Conservation (phyloP, 2,797 vertebrate genomes). For the Tenualosa thibaudeaui region DNA sequence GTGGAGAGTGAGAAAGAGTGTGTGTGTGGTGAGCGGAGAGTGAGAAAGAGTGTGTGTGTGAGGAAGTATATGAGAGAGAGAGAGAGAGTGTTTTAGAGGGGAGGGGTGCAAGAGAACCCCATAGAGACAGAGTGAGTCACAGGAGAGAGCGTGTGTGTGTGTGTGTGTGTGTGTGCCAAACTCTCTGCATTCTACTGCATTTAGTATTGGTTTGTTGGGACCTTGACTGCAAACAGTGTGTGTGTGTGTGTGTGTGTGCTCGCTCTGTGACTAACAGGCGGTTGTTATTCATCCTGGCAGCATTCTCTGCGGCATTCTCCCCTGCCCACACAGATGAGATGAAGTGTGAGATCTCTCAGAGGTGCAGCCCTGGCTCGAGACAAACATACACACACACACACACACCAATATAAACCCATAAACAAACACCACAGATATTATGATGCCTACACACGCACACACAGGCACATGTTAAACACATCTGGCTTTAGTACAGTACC, state of each 20-base stretch:
- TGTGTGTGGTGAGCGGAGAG: background rate
- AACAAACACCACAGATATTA: background rate
- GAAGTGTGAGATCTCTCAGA: conserved; percentile 7
- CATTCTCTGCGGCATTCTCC: conserved; percentile 15
- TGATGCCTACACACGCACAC: background rate
- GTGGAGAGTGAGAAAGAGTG: background rate
- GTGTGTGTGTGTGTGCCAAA: background rate
- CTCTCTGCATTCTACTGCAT: background rate
- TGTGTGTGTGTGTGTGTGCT: conserved; percentile 7
- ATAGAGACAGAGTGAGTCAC: conserved; percentile 24
- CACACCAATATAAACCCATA: background rate
- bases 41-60: background rate
- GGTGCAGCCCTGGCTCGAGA: background rate
- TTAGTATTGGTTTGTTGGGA: background rate
- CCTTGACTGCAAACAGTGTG: background rate
- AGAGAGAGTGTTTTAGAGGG: background rate
- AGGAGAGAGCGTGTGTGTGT: conserved; percentile 4
- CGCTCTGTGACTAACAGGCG: conserved; percentile 26
- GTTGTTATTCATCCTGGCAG: conserved; percentile 34
- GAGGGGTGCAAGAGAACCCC: background rate
- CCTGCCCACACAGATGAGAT: conserved; percentile 26
- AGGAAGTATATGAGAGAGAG: background rate
- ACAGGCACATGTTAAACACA: background rate
- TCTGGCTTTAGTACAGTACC: background rate
- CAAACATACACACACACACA: conserved; percentile 5